Base-by-base conservation (phyloP, 2,113 vertebrate species). In the Alethe castanea region DNA sequence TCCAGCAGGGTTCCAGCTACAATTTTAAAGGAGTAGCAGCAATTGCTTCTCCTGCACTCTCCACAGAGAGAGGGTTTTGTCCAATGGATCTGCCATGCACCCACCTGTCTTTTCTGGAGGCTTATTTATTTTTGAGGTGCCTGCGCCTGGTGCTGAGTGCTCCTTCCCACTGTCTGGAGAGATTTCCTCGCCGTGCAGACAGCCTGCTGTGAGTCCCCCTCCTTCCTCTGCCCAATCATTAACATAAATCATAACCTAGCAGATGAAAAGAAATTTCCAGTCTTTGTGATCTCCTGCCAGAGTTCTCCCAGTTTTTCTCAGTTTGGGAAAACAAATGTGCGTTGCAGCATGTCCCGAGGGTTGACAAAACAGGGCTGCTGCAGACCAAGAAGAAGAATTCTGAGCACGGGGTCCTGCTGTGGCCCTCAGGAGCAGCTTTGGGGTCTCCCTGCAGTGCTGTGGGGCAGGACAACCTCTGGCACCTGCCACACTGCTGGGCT, bases 201-300 rank as follows among this genome's bases (percentile, higher is more conserved):
- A 95, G 94, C 54, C 64, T 88, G 88, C 76, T 94, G 92, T 78
- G 9, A 83, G 86, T 88, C 65, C 93, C 94, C 94, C 88, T 94
- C 90, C 93, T 93, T 90, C 82, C 92, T 88, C 71, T 93, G 86
- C 94, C 95, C 94, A 92, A 84, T 94, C 92, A 88, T 95, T 94
- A 96, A 93, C 96, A 96, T 97, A 96, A 97, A 97, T 96, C 95
- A 95, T 94, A 97, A 96, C 96, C 92, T 93, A 95, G 95, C 80
- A 93, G 94, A 96, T 96, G 94, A 96, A 96, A 96, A 96, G 96
- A 97, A 95, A 96, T 94, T 94, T 93, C 93, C 85, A 95, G 82
- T 20, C 94, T 86, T 96, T 97, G 93, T 96, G 96, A 96, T 97
- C 92, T 97, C 92, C 92, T 96, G 94, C 95, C 92, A 97, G 93